Percentiles rank a stretch among this genome's conserved stretches.
Evolutionary conservation across 2,113 vertebrate genomes (phyloP).

Genomic region (Coturnix japonica): DNA sequence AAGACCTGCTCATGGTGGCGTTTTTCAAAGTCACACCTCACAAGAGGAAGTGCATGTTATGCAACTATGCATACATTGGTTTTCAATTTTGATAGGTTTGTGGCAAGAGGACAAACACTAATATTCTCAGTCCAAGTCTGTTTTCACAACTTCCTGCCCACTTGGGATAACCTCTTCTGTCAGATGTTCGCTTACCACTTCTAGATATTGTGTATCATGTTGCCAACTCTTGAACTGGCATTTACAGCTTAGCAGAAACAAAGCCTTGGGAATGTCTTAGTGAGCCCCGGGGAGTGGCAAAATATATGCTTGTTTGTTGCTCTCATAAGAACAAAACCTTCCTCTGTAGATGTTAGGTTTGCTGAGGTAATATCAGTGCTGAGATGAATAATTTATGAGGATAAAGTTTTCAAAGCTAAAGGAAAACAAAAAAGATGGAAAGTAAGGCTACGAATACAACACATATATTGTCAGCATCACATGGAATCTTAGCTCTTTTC

Average conservation of each 20-base stretch:
- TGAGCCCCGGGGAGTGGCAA: not conserved
- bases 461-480: not conserved
- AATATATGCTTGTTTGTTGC: not conserved
- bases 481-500: not conserved
- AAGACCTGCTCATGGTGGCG: not conserved
- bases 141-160: not conserved
- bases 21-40: not conserved
- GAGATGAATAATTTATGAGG: not conserved
- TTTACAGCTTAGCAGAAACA: fast-evolving
- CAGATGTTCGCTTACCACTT: not conserved
- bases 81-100: not conserved
- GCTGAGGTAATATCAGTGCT: not conserved
- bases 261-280: not conserved
- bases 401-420: not conserved
- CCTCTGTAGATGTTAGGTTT: not conserved
- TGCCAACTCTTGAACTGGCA: not conserved
- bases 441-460: not conserved
- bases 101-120: not conserved
- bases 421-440: not conserved
- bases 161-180: not conserved
- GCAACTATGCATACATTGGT: not conserved
- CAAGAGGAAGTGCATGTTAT: not conserved
- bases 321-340: not conserved
- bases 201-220: not conserved
- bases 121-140: not conserved